Evolutionary conservation across 2,888 invertebrate genomes (phyloP), one percentile per base, ranked within the genome.

Genomic region (Melinaea menophilus): DNA sequence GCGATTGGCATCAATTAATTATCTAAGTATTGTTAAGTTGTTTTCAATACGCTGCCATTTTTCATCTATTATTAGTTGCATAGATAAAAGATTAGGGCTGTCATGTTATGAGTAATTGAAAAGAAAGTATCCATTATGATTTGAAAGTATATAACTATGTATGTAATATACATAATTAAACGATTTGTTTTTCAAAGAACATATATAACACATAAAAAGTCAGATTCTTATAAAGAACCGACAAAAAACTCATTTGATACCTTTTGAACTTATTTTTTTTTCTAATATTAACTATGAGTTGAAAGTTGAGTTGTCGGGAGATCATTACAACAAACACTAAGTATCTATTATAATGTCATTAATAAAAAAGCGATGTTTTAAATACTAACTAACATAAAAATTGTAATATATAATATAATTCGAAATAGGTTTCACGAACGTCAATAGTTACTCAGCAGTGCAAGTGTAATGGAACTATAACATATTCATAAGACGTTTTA

Each of bases 1-100:
- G 72, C 59, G 64, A 64, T 71, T 69, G 72, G 65, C 71, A 68
- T 69, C 69, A 63, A 72, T 72, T 72, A 72, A 72, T 72, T 70
- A 69, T 56, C 51, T 51, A 31, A 51, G 51, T 51, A 51, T 51
- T 51, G 51, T 51, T 51, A 51, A 51, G 51, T 51, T 51, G 51
- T 51, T 51, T 31, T 51, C 51, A 51, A 51, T 51, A 31, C 22
- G 51, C 51, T 31, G 51, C 51, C 31, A 51, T 51, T 51, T 51
- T 51, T 51, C 51, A 51, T 51, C 31, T n/a, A 9, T 51, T 51
- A 5, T 51, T 31, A 51, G 31, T 51, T 31, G 13, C 48, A 13
- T 31, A 51, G 41, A 41, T 31, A 51, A 51, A 51, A 51, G 51
- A 31, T 51, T 51, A 51, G n/a, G 11, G 31, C 51, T 51, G 51